phyloP scores from a whole-genome alignment of 2,113 vertebrate genomes.

The Sinocyclocheilus grahami region DNA sequence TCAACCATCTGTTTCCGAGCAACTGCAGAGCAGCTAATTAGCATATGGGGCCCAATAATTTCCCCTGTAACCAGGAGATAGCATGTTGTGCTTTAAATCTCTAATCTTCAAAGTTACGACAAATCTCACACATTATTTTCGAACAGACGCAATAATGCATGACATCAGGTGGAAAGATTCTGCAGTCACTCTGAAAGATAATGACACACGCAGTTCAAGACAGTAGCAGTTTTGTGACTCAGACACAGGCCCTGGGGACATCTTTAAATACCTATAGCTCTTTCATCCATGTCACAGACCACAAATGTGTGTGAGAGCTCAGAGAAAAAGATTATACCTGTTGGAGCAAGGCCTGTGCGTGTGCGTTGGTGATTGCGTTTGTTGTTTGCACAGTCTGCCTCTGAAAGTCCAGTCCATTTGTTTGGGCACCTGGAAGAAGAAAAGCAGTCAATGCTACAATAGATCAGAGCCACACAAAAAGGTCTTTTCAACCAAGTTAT shows the following conservation, averaged over 20 bases:
- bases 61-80: slow-evolving; percentile 91
- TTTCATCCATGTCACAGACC: slow-evolving; percentile 26
- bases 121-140: slow-evolving; percentile 25
- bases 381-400: slow-evolving; percentile 91
- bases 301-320: slow-evolving; percentile 12
- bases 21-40: slow-evolving; percentile 94
- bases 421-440: slow-evolving; percentile 86
- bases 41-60: slow-evolving; percentile 98
- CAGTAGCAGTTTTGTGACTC: slow-evolving; percentile 29
- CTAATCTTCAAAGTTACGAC: slow-evolving; percentile 19
- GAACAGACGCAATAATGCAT: not conserved
- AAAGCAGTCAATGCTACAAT: slow-evolving; percentile 40
- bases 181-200: slow-evolving; percentile 35
- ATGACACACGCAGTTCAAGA: slow-evolving; percentile 35
- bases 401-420: slow-evolving; percentile 98
- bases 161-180: slow-evolving; percentile 21
- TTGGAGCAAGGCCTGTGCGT: slow-evolving; percentile 97
- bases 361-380: slow-evolving; percentile 93
- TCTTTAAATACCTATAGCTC: slow-evolving; percentile 50
- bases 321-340: slow-evolving; percentile 80
- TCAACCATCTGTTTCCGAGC: slow-evolving; percentile 97
- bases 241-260: slow-evolving; percentile 47
- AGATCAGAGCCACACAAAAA: slow-evolving; percentile 48
- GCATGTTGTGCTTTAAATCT: slow-evolving; percentile 65
- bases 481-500: slow-evolving; percentile 41